phyloP scores from a whole-genome alignment of 92 coral and sea anemone genomes.

The Bergia sp. region DNA sequence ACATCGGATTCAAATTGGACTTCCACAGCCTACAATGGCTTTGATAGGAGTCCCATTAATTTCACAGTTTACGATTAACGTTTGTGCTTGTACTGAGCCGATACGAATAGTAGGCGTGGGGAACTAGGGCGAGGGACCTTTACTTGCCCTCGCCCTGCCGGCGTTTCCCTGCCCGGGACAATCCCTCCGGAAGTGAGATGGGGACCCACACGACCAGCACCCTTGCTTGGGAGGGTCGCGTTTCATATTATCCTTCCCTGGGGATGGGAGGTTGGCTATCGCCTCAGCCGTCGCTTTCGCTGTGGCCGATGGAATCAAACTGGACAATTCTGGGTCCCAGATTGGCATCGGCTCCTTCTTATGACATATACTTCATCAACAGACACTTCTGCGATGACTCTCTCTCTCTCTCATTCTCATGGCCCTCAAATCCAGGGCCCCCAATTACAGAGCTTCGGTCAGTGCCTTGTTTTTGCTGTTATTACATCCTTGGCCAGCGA shows the following conservation, averaged over 20 bases:
- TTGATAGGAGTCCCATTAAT: constrained; percentile 31
- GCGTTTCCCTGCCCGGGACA: constrained; percentile 52
- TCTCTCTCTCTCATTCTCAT: constrained; percentile 31
- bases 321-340: constrained; percentile 45
- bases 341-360: constrained; percentile 19
- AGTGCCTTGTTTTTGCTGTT: constrained; percentile 37
- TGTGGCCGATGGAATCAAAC: constrained; percentile 49
- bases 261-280: constrained; percentile 39
- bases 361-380: not conserved
- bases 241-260: constrained; percentile 23
- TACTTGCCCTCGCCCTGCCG: constrained; percentile 41
- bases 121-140: constrained; percentile 33
- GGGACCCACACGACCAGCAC: constrained; percentile 48
- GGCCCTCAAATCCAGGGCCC: constrained; percentile 31
- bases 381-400: constrained; percentile 32
- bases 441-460: constrained; percentile 36
- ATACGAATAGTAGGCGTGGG: constrained; percentile 34
- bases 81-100: constrained; percentile 27
- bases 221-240: constrained; percentile 21
- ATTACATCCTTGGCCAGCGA: constrained; percentile 43
- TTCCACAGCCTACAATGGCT: constrained; percentile 46
- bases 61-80: constrained; percentile 18
- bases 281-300: constrained; percentile 48
- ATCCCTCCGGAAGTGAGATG: constrained; percentile 42
- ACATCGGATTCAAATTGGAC: constrained; percentile 34